Evolutionary conservation across 2,888 invertebrate species (phyloP), one percentile per base, ranked within the genome.

Genomic region (Nomada lathburiana): DNA sequence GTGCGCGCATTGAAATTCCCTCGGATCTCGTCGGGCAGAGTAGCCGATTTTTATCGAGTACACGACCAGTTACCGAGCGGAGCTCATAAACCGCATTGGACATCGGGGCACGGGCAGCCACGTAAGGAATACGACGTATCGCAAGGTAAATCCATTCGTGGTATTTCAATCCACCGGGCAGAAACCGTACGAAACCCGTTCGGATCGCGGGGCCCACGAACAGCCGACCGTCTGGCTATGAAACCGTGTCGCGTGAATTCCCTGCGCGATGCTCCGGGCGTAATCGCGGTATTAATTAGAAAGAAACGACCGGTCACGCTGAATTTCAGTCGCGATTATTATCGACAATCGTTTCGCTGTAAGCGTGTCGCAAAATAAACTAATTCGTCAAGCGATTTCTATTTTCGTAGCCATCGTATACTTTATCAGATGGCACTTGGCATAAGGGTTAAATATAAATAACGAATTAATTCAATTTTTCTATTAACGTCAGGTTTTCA

Each of bases 11-110:
- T 89, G 88, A 89, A 86, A 89, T 89, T 89, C 88, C 75, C 81
- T 70, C 62, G 77, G 88, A 88, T 85, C 83, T 80, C 83, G 80
- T 68, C 59, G 84, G 67, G 71, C 74, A 76, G 89, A 89, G 84
- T 86, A 86, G 83, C 83, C 88, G 89, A 89, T 88, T 88, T 88
- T 88, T 88, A 88, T 88, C 89, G 86, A 85, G 86, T 85, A 88
- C 89, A 89, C 84, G 86, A 80, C 86, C 83, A 88, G 88, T 88
- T 86, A 82, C 83, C 75, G 80, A 73, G 79, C 86, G 72, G 70
- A 77, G 83, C 81, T 88, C 83, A 83, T 84, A 87, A 88, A 89
- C 88, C 86, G 88, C 89, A 85, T 89, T 87, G 86, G 89, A 85
- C 83, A 86, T 89, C 83, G 82, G 75, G 76, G 77, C 77, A 84